A percentile compares a stretch with the other conserved stretches of the same genome.
phyloP scores from a whole-genome alignment of 64 coral and sea anemone genomes.

The Anthopleura sola region DNA sequence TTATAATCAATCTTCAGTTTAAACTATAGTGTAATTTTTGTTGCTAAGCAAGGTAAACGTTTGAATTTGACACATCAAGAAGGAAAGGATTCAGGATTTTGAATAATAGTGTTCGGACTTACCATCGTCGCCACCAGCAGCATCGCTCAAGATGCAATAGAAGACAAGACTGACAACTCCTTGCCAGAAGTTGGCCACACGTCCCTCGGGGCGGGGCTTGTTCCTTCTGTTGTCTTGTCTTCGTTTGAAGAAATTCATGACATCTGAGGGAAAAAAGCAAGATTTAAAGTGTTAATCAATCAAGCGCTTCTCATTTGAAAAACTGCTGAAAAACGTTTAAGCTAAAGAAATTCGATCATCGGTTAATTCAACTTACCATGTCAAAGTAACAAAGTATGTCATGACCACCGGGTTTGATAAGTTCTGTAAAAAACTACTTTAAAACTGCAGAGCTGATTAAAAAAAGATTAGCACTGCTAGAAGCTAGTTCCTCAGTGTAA shows the following conservation, averaged over 20 bases:
- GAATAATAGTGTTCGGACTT: not conserved
- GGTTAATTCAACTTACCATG: not conserved
- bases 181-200: not conserved
- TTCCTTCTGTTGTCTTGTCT: slow-evolving; percentile 7
- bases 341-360: not conserved
- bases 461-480: not conserved
- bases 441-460: not conserved
- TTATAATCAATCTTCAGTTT: not conserved
- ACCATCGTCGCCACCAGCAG: not conserved
- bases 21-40: not conserved
- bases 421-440: not conserved
- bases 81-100: too few relatives aligned
- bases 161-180: not conserved
- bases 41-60: not conserved
- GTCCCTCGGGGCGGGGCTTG: slow-evolving; percentile 1
- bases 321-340: not conserved
- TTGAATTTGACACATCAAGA: not conserved
- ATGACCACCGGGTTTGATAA: not conserved
- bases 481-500: not conserved
- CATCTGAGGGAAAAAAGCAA: not conserved
- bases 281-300: too few relatives aligned
- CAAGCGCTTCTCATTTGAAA: too few relatives aligned
- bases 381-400: not conserved
- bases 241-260: not conserved
- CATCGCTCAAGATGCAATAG: not conserved